phyloP scores from a whole-genome alignment of 2,888 invertebrate species.

The Hedya salicella region DNA sequence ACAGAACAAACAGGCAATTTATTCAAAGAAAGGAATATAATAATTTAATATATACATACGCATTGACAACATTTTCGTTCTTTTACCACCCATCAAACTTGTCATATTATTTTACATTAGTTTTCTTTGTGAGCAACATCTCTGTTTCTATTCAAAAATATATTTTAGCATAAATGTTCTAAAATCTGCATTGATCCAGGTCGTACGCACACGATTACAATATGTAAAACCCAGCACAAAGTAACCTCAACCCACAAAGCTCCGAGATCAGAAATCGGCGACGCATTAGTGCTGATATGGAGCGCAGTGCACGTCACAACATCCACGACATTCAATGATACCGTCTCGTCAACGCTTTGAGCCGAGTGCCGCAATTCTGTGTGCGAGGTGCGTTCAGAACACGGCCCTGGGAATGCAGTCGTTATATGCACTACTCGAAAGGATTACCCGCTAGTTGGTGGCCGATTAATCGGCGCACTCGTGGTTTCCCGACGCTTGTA shows the following conservation, averaged over 20 bases:
- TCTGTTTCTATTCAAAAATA: no score
- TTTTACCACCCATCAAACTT: no score
- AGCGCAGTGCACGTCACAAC: constrained; percentile 47
- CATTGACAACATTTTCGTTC: no score
- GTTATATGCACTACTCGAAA: constrained; percentile 79
- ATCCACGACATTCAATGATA: constrained; percentile 71
- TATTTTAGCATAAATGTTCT: no score
- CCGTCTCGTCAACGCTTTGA: constrained; percentile 75
- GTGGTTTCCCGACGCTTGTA: constrained; percentile 68
- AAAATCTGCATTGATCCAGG: background rate
- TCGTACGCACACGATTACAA: background rate
- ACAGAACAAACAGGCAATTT: no score
- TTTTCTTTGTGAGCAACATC: no score
- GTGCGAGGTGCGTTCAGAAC: constrained; percentile 57
- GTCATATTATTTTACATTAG: no score
- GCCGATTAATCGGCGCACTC: constrained; percentile 76
- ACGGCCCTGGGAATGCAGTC: constrained; percentile 66
- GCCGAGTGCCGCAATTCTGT: constrained; percentile 73
- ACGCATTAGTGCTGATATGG: constrained; percentile 32
- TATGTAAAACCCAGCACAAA: background rate
- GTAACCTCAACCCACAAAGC: constrained; percentile 3
- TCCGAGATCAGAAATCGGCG: constrained; percentile 13
- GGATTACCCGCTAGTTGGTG: constrained; percentile 77
- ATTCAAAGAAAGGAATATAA: no score
- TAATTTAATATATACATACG: no score